Evolutionary conservation across 2,888 invertebrate genomes (phyloP), one percentile per base, ranked within the genome.

Genomic region (Campoplex capitator): DNA sequence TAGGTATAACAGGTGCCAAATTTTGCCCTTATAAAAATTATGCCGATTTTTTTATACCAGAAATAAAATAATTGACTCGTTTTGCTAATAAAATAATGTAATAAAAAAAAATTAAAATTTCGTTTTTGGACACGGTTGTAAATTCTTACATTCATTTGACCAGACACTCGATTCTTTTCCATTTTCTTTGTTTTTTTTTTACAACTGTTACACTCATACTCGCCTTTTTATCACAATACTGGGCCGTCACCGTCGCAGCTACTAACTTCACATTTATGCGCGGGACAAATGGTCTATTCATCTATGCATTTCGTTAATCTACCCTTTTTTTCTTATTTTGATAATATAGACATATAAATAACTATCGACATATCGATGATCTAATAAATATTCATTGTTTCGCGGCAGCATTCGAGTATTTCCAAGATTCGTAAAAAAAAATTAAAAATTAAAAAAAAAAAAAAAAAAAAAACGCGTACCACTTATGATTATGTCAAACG

Each of bases 361-460:
- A 90, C 88, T 88, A 89, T 89, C 89, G 89, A 89, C 90, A 89
- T 89, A 90, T 83, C 84, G 65, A 88, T 87, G 85, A 85, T 87
- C 88, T 82, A 89, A 90, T 91, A 92, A 91, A 90, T 90, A 91
- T 91, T 88, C 70, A 75, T 83, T 86, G 88, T 82, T 85, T 83
- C 28, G 77, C 65, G 62, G 35, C 83, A 75, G 58, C 38, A 71
- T 48, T 42, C 73, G 77, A 85, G 45, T 38, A 32, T 82, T 45
- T 42, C 67, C 68, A 28, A 56, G 38, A 70, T 42, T 78, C 23
- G 23, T 78, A 18, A n/a, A 51, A 38, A 56, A 67, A 51, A 42
- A 8, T n/a, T n/a, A 38, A 3, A 38, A 38, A 38, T 4, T 3
- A 38, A 38, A 38, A 38, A 38, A 38, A 38, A 38, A 38, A 38